Base-by-base conservation (phyloP, 2,888 invertebrate genomes). In the Eupithecia exiguata region DNA sequence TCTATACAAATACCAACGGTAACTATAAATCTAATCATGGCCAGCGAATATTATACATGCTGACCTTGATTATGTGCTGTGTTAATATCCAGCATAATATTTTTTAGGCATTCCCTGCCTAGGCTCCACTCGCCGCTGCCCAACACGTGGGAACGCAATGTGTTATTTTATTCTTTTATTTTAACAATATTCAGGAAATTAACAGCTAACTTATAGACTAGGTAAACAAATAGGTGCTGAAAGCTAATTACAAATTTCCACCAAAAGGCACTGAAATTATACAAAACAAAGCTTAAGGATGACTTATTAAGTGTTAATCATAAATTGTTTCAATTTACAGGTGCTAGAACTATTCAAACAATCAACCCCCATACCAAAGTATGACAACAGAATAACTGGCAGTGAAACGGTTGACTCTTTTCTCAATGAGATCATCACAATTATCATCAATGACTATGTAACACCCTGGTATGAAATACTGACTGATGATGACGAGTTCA, bases 391-490 rank as follows among this genome's bases (percentile, higher is more conserved):
- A 84, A 96, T 98, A 78, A 98, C 98, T 36, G 98, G 98, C 38
- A 97, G 98, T 84, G 97, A 97, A 83, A 95, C 97, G 46, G 98
- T 98, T 75, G 98, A 98, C 92, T 97, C 97, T 83, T 97, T 97
- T 82, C 94, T 98, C 69, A 97, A 97, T 91, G 97, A 98, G 93
- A 97, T 98, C 84, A 95, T 98, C 82, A 96, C 96, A 77, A 97
- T 97, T 80, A 95, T 97, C 70, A 95, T 98, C 70, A 95, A 97
- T 86, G 98, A 98, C 90, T 98, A 97, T 93, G 96, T 98, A 66
- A 96, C 96, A 78, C 96, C 97, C 0, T 97, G 97, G 97, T 97
- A 96, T 86, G 95, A 94, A 85, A 87, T 95, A 75, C 87, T 96
- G 81, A 96, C 96, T 0, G 95, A 96, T 83, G 97, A 98, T 90